A percentile compares a stretch with the other conserved stretches of the same genome.
Conservation (phyloP, 2,888 invertebrate genomes). For the Gonocerus acuteangulatus region DNA sequence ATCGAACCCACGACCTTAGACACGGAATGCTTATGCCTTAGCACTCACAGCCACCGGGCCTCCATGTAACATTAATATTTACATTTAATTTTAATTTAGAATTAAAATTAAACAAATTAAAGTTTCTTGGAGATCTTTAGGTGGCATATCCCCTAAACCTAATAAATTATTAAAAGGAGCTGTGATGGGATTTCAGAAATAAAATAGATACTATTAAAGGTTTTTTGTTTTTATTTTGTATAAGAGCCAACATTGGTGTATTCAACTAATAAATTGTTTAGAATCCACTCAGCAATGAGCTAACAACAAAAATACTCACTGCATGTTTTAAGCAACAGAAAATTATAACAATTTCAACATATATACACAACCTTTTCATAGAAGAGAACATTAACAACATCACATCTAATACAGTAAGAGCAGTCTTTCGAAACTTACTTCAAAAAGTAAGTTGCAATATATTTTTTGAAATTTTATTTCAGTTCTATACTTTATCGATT, state of each 20-base stretch:
- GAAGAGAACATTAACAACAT: conserved; percentile 1
- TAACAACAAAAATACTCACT: conserved; percentile 13
- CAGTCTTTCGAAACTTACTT: conserved; percentile 17
- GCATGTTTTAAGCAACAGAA: conserved; percentile 1
- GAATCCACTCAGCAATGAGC: conserved; percentile 8
- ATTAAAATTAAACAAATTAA: no score
- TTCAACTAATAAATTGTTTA: conserved; percentile 20
- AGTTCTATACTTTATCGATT: not conserved
- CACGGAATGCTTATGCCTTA: no score
- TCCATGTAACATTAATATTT: no score
- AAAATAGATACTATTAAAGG: not conserved
- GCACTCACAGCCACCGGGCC: no score
- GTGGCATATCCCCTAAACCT: no score
- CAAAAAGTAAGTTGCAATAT: not conserved
- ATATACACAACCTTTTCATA: conserved; percentile 11
- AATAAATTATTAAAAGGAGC: no score
- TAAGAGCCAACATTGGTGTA: conserved; percentile 23
- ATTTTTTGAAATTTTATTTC: not conserved
- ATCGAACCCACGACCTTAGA: no score
- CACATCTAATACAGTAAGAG: conserved; percentile 9
- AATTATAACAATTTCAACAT: conserved; percentile 19
- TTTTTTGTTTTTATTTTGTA: conserved; percentile 19
- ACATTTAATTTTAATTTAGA: no score
- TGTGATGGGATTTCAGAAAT: no score
- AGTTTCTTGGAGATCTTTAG: no score